These are phyloP conservation scores for Idaea biselata DNA, from an alignment of 2,888 invertebrate species.

Conservation along the genomic window DNA sequence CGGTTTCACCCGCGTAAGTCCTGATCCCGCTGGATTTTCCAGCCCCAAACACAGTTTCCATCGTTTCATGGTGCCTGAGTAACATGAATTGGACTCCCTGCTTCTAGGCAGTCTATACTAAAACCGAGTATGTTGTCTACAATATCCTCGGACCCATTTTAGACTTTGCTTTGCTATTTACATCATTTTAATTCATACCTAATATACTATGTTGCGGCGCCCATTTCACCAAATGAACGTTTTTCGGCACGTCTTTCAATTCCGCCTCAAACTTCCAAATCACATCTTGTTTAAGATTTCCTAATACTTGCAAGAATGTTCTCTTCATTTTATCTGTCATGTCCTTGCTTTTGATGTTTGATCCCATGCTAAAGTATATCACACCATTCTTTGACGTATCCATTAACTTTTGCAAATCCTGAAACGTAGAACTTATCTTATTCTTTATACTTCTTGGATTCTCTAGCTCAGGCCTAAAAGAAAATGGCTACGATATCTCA, in stretches of 20 bases:
- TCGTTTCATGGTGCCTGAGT: no score
- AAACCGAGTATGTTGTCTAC: no score
- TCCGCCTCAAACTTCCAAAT: conserved; percentile 65
- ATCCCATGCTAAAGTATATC: conserved; percentile 58
- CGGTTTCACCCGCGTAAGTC: no score
- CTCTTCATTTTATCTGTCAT: conserved; percentile 47
- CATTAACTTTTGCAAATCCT: conserved; percentile 60
- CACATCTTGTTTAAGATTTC: conserved; percentile 51
- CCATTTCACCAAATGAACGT: conserved; percentile 59
- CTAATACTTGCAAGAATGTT: conserved; percentile 49
- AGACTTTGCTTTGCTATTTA: not conserved
- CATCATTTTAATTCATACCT: conserved; percentile 31
- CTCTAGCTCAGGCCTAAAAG: no score
- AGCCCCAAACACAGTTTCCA: no score
- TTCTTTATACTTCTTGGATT: not conserved
- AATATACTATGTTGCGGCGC: conserved; percentile 58
- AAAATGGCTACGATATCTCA: no score
- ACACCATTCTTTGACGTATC: conserved; percentile 48
- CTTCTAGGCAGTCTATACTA: no score
- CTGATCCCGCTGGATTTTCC: no score
- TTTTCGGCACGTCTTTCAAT: conserved; percentile 43
- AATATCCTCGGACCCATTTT: no score
- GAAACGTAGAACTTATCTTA: conserved; percentile 8
- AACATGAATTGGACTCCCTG: no score
- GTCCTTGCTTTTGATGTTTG: conserved; percentile 42